These are phyloP conservation scores for Hemicrepidius hirtus DNA, from an alignment of 2,888 invertebrate species.

Conservation along the genomic window DNA sequence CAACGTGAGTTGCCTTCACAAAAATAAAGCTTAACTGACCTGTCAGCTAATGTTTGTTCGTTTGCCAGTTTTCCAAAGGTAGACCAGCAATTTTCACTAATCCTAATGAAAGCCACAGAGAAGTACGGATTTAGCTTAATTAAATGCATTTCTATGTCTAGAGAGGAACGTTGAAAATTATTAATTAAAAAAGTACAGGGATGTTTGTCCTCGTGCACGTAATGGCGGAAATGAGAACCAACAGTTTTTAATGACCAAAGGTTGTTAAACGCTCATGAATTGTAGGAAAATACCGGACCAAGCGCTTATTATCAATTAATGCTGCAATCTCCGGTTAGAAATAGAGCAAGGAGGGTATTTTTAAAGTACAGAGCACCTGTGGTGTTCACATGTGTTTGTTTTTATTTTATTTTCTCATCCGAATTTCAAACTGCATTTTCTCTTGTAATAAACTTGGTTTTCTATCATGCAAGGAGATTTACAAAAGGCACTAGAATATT, in stretches of 20 bases:
- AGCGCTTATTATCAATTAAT: constrained; percentile 45
- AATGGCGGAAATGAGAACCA: constrained; percentile 39
- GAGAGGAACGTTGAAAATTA: neutral
- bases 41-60: neutral
- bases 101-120: too few species aligned
- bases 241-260: constrained; percentile 40
- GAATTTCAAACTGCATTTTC: constrained; percentile 22
- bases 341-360: constrained; percentile 39
- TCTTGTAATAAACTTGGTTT: neutral
- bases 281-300: constrained; percentile 27
- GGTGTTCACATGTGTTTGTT: constrained; percentile 20
- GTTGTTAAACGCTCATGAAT: constrained; percentile 38
- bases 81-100: too few species aligned
- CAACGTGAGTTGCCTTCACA: constrained; percentile 36
- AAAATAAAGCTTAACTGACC: constrained; percentile 4
- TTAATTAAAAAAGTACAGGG: constrained; percentile 4
- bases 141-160: too few species aligned
- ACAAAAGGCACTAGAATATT: too few species aligned
- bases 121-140: too few species aligned
- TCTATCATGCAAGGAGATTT: neutral
- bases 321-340: constrained; percentile 46
- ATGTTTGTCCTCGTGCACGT: constrained; percentile 14
- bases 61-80: too few species aligned
- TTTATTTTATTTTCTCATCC: constrained; percentile 9
- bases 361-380: constrained; percentile 37